A percentile compares a stretch with the other conserved stretches of the same genome.
These are phyloP conservation scores for Lysiphlebus fabarum DNA, from an alignment of 1,140 invertebrate species.

Conservation along the genomic window DNA sequence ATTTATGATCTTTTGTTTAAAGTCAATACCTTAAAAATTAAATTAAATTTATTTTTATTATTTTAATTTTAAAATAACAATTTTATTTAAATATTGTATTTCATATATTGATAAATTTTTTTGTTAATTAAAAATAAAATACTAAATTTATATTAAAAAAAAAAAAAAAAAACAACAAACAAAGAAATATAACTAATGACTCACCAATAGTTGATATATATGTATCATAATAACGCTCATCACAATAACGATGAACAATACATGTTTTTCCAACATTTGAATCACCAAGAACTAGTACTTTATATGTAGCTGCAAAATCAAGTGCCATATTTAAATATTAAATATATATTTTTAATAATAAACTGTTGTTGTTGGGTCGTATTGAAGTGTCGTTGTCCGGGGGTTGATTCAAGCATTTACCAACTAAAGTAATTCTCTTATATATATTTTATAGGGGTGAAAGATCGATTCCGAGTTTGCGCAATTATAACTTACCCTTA, in stretches of 20 bases:
- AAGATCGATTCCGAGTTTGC: constrained; percentile 47
- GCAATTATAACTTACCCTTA: constrained; percentile 26
- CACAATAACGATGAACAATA: constrained; percentile 85
- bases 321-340: constrained; percentile 65
- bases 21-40: constrained; percentile 73
- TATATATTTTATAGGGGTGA: constrained; percentile 27
- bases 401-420: constrained; percentile 24
- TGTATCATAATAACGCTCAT: constrained; percentile 85
- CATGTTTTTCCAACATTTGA: constrained; percentile 91
- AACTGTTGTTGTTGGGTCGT: constrained; percentile 42
- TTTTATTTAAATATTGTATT: no score
- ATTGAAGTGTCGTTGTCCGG: constrained; percentile 39
- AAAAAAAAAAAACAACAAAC: constrained; percentile 18
- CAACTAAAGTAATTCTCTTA: constrained; percentile 6
- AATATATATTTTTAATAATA: constrained; percentile 22
- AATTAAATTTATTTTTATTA: no score
- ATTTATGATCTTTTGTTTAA: constrained; percentile 87
- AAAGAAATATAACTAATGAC: constrained; percentile 30
- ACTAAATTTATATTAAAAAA: constrained; percentile 11
- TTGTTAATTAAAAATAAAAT: no score
- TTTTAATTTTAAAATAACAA: no score
- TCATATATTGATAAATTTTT: no score
- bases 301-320: constrained; percentile 80
- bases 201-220: constrained; percentile 90
- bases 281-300: constrained; percentile 83